Base-by-base conservation (phyloP, 1,140 invertebrate species). In the Antheraea pernyi region DNA sequence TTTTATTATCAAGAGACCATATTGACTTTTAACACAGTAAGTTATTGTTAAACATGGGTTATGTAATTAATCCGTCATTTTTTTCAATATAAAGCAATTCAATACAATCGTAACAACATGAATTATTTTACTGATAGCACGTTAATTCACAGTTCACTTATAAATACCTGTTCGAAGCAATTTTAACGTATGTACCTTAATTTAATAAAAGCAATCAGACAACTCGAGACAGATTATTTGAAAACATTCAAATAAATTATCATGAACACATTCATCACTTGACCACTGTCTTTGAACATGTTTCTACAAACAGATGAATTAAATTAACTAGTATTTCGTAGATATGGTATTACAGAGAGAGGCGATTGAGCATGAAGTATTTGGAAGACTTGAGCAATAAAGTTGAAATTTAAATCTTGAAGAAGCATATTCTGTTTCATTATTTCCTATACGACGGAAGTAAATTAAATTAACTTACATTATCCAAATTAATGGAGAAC, bases 381-480 rank as follows among this genome's bases (percentile, higher is more conserved):
- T 42, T 81, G 79, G 79, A 81, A 81, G 79, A 81, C 79, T 81
- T 79, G 77, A 81, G 73, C 73, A 79, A 81, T 74, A 30, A 71
- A 71, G 42, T 61, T 68, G 69, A 69, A 74, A 68, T 68, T 65
- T 48, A 64, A 63, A 42, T 42, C 39, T 42, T 19, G 9, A 19
- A 19, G 9, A 19, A 22, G 22, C 18, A 60, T 18, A 18, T 60
- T 18, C n/a, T 60, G n/a, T 60, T 19, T 19, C 59, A 60, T 60
- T 60, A 42, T 42, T 11, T 42, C 2, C 11, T 7, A 10, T 4
- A 42, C 22, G 22, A 30, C 22, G 4, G 4, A 30, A 30, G 1
- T 30, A 30, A 30, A 30, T 30, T 30, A 30, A 30, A 30, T 30
- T 2, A 30, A 30, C 22, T 30, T 30, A 4, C 22, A 1, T 30